Percentiles rank a stretch among this genome's conserved stretches.
Conservation (phyloP, 2,797 vertebrate species). For the Ctenochaetus hawaiiensis region DNA sequence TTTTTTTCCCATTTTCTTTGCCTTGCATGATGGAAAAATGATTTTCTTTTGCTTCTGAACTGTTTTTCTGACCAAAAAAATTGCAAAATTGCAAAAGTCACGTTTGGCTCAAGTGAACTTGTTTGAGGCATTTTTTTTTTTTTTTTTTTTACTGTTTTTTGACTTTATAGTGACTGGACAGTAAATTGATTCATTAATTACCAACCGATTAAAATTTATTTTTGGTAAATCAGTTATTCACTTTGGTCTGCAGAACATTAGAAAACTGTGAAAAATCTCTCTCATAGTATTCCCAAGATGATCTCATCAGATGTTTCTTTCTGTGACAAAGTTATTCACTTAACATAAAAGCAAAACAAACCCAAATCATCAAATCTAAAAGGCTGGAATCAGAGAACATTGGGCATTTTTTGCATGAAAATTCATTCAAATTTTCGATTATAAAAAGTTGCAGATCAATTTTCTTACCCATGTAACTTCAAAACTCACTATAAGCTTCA, state of each 20-base stretch:
- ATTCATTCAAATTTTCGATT: not conserved
- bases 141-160: not conserved
- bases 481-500: not conserved
- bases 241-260: not conserved
- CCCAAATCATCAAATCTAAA: not conserved
- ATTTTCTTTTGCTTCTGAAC: not conserved
- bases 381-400: not conserved
- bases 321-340: not conserved
- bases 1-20: not conserved
- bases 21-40: not conserved
- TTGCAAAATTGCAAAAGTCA: not conserved
- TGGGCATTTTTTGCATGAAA: not conserved
- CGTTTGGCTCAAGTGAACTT: not conserved
- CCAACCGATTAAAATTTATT: not conserved
- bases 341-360: not conserved
- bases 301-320: not conserved
- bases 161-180: not conserved
- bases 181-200: not conserved
- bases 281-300: not conserved
- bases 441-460: not conserved
- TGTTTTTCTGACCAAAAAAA: not conserved
- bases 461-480: not conserved
- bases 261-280: not conserved
- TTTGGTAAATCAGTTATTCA: not conserved
- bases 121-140: not conserved